Base-by-base conservation (phyloP, 2,797 vertebrate genomes). In the Molothrus aeneus region DNA sequence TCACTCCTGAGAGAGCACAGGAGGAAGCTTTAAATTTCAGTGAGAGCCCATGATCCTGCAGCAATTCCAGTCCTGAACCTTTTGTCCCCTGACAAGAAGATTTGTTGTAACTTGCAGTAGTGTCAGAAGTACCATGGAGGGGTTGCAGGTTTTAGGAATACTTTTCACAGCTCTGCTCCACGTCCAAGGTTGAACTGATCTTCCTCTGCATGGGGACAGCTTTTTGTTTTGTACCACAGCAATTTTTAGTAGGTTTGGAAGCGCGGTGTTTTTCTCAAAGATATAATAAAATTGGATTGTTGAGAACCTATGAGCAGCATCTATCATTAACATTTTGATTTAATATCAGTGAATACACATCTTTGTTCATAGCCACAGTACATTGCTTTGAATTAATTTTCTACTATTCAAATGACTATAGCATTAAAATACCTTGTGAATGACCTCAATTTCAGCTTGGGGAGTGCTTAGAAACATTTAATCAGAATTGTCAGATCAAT, bases 401-500 rank as follows among this genome's bases (percentile, higher is more conserved):
- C 36, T 36, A 36, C 36, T 36, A 36, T 36, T 36, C 36, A 36
- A 36, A 36, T 36, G 36, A 36, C 36, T 36, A 36, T 36, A 36
- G 36, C 36, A 36, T 9, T 36, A 36, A 36, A 36, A 36, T 36
- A 69, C 83, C 50, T 69, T n/a, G 26, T 71, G 63, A n/a, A 21
- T 75, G 73, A 75, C 86, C 79, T 91, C 82, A 43, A 18, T 80
- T 90, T 82, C 64, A 77, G 42, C 71, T 54, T 72, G 71, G 26
- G 60, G 32, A 85, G 43, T 34, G 24, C 86, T 94, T 77, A 77
- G 68, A 85, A 93, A 80, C 38, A 34, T 90, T 94, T 96, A 95
- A 91, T 92, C 71, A 85, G 84, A 78, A 95, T 92, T 91, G 45
- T 80, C 71, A 92, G 78, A 70, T 78, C 74, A 87, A 40, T 73